Percentiles rank a stretch among this genome's conserved stretches.
Conservation (phyloP, 2,113 vertebrate species). For the Crotalus horridus region DNA sequence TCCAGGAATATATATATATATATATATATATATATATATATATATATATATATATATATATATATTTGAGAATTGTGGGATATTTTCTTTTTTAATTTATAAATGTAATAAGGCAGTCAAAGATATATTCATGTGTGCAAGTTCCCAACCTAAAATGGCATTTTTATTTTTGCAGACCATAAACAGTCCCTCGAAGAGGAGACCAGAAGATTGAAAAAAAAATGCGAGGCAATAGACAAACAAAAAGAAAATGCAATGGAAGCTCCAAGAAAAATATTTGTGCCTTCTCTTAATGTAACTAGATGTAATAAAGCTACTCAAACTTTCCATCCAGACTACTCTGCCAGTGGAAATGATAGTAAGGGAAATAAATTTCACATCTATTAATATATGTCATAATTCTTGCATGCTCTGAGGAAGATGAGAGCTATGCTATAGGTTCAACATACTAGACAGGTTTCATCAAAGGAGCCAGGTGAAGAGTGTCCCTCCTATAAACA, state of each 20-base stretch:
- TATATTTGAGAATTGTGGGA: background rate
- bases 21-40: no score
- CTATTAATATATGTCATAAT: background rate
- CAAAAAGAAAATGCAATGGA: conserved; percentile 50
- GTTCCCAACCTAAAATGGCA: background rate
- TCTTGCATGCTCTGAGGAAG: background rate
- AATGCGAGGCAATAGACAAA: conserved; percentile 56
- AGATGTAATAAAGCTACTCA: conserved; percentile 46
- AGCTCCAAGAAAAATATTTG: background rate
- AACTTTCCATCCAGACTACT: conserved; percentile 37
- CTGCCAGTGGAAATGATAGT: conserved; percentile 56
- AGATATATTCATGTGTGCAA: background rate
- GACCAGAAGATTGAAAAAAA: conserved; percentile 61
- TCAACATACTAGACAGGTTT: background rate
- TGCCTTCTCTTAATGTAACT: conserved; percentile 12
- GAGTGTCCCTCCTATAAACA: background rate
- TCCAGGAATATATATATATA: background rate
- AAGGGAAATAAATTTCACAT: background rate
- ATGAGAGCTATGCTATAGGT: background rate
- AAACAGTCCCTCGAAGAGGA: conserved; percentile 66
- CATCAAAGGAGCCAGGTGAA: background rate
- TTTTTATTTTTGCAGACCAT: conserved; percentile 48
- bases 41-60: background rate
- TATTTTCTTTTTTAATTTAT: background rate
- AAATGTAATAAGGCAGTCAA: background rate